Conservation (phyloP, 1,140 invertebrate genomes). For the Phenacoccus solenopsis region DNA sequence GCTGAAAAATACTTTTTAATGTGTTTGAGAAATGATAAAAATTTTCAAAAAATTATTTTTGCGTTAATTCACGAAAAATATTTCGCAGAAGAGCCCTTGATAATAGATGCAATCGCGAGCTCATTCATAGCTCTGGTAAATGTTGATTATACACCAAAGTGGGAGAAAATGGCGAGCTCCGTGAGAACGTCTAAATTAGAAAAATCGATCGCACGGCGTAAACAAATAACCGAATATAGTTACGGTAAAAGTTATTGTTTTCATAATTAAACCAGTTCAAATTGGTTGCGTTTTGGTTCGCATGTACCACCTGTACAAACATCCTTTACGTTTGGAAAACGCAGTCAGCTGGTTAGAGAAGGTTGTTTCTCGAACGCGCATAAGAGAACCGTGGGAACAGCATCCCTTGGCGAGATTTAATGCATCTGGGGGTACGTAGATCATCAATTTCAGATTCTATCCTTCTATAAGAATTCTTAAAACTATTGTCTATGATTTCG, state of each 20-base stretch:
- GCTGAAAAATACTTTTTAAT: too few relatives aligned
- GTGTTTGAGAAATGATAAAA: too few relatives aligned
- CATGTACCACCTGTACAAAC: slow-evolving; percentile 1
- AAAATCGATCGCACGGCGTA: too few relatives aligned
- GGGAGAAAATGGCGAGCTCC: too few relatives aligned
- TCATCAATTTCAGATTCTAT: slow-evolving; percentile 3
- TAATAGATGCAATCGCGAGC: too few relatives aligned
- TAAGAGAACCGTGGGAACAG: not conserved
- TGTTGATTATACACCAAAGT: too few relatives aligned
- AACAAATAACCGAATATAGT: too few relatives aligned
- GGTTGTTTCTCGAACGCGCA: not conserved
- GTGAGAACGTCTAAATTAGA: too few relatives aligned
- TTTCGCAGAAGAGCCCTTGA: too few relatives aligned
- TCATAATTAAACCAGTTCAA: not conserved
- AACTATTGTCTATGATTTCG: not conserved
- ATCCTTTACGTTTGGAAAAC: not conserved
- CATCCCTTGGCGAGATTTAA: not conserved
- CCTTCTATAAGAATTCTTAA: not conserved
- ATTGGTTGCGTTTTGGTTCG: not conserved
- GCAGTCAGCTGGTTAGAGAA: not conserved
- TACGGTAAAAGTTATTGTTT: slow-evolving; percentile 3
- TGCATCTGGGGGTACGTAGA: not conserved
- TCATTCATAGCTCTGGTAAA: too few relatives aligned
- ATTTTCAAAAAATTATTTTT: too few relatives aligned
- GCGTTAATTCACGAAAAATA: too few relatives aligned